phyloP scores from a whole-genome alignment of 2,888 invertebrate species.

The Amaurobius ferox region DNA sequence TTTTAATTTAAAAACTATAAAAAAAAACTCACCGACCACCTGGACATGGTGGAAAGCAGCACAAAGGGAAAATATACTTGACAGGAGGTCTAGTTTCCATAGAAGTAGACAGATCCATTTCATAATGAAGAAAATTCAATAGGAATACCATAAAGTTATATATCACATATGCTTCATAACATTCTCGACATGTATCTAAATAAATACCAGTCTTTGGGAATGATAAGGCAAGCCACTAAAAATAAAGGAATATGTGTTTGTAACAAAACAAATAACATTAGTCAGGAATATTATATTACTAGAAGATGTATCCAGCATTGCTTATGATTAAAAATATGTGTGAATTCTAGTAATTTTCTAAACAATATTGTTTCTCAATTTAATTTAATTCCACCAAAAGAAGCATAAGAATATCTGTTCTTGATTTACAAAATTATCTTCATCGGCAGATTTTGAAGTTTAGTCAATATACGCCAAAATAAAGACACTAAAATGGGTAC shows the following conservation, averaged over 20 bases:
- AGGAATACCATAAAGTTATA: slow-evolving; percentile 98
- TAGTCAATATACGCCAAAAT: too few relatives aligned
- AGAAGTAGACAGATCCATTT: slow-evolving; percentile 86
- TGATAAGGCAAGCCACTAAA: slow-evolving; percentile 89
- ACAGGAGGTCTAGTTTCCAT: slow-evolving; percentile 82
- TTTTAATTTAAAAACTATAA: too few relatives aligned
- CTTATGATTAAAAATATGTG: too few relatives aligned
- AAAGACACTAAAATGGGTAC: too few relatives aligned
- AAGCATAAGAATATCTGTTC: too few relatives aligned
- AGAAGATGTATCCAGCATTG: too few relatives aligned
- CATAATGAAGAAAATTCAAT: slow-evolving; percentile 90
- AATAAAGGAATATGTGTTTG: neutral
- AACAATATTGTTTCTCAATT: too few relatives aligned
- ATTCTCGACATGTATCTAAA: slow-evolving; percentile 93
- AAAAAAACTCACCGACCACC: slow-evolving; percentile 87
- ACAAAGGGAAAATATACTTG: slow-evolving; percentile 92
- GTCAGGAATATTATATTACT: too few relatives aligned
- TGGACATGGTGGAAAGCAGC: slow-evolving; percentile 93
- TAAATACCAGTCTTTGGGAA: slow-evolving; percentile 93
- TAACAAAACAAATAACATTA: slow-evolving; percentile 29
- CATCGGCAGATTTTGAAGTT: too few relatives aligned
- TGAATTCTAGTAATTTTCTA: too few relatives aligned
- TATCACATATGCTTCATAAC: slow-evolving; percentile 98
- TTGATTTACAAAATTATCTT: too few relatives aligned
- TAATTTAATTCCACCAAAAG: too few relatives aligned